These are phyloP conservation scores for Thysanoteuthis rhombus DNA, from an alignment of 2,888 invertebrate species.

Conservation along the genomic window DNA sequence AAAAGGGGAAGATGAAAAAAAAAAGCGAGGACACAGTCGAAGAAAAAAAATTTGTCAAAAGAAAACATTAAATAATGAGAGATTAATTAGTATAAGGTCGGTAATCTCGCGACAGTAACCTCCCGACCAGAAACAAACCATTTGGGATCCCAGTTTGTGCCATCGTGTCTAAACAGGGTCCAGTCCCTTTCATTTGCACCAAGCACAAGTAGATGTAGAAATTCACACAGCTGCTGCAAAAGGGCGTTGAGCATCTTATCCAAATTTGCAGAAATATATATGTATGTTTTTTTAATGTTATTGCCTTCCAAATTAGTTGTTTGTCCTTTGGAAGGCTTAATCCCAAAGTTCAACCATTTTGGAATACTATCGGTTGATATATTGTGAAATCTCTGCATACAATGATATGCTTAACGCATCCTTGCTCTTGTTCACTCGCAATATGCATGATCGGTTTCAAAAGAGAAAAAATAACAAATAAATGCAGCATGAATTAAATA, in stretches of 20 bases:
- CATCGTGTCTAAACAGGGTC: neutral
- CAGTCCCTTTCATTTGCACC: neutral
- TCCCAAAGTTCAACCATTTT: neutral
- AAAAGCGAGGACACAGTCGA: too few species aligned
- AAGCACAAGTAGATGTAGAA: neutral
- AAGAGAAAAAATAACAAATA: neutral
- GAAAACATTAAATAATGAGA: neutral
- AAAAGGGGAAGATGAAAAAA: too few species aligned
- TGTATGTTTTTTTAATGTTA: neutral
- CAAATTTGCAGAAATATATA: neutral
- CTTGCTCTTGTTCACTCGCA: neutral
- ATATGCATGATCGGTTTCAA: neutral
- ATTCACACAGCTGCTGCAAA: neutral
- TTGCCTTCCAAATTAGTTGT: neutral
- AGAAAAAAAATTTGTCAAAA: too few species aligned
- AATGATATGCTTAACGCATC: neutral
- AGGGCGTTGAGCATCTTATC: neutral
- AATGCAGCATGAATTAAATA: neutral
- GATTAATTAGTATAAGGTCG: neutral
- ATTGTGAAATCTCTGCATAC: neutral
- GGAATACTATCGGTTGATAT: neutral
- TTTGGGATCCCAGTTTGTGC: neutral
- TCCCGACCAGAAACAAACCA: neutral
- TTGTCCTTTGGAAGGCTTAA: neutral
- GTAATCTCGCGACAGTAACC: neutral